phyloP scores from a whole-genome alignment of 2,113 vertebrate species.

The Nicator chloris region DNA sequence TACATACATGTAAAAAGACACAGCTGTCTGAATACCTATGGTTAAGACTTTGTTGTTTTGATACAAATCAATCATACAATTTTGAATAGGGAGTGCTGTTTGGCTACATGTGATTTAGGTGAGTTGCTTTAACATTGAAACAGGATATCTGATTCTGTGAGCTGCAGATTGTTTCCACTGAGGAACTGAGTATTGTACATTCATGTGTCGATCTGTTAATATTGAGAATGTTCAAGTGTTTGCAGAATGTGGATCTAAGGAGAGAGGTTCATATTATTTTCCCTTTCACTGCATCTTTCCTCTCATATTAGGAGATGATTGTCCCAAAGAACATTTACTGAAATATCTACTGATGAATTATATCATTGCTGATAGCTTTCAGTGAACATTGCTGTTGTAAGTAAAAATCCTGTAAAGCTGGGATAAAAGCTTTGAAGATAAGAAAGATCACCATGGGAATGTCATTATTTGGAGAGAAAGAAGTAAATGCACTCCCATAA shows the following conservation, averaged over 20 bases:
- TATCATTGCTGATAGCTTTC: neutral
- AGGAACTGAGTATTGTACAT: neutral
- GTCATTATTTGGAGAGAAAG: slow-evolving; percentile 18
- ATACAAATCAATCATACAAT: neutral
- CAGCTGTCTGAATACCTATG: neutral
- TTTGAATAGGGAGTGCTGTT: neutral
- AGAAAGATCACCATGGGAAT: slow-evolving; percentile 26
- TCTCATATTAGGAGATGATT: neutral
- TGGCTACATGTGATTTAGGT: neutral
- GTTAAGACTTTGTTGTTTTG: neutral
- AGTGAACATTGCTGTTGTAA: slow-evolving; percentile 29
- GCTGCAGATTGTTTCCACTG: neutral
- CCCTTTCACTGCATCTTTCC: neutral
- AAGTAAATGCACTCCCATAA: neutral
- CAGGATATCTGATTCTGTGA: neutral
- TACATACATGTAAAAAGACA: neutral
- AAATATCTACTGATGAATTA: slow-evolving; percentile 27
- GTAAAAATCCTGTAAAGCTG: slow-evolving; percentile 26
- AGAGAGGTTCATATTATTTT: neutral
- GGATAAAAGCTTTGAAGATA: slow-evolving; percentile 30
- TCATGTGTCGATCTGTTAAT: neutral
- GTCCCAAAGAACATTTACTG: slow-evolving; percentile 34
- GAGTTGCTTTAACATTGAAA: neutral
- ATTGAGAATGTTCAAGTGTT: neutral
- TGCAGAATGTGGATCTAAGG: neutral